Percentiles rank a stretch among this genome's conserved stretches.
Evolutionary conservation across 2,888 invertebrate species (phyloP).

Genomic region (Tinea pellionella): DNA sequence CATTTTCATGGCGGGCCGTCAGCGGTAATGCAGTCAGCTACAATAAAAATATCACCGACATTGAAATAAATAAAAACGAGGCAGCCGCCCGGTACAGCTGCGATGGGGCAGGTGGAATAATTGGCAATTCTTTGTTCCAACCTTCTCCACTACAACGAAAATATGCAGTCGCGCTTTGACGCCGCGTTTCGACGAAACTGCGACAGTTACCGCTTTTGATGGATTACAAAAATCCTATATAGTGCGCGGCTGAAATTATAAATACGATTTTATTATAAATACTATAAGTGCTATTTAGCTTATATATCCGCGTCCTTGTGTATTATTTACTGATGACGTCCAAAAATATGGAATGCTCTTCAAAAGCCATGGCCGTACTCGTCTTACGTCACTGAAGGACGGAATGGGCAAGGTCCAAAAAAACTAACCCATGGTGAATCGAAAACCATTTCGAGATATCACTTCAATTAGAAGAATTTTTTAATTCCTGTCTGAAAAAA

Average conservation of each 20-base stretch:
- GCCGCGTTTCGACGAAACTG: neutral
- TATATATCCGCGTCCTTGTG: too few species aligned
- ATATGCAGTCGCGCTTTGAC: constrained; percentile 32
- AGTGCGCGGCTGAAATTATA: neutral
- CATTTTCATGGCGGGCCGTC: constrained; percentile 10
- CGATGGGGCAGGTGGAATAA: constrained; percentile 65
- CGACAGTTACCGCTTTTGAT: neutral
- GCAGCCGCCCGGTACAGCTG: constrained; percentile 56
- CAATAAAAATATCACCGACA: constrained; percentile 66
- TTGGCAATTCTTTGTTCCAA: constrained; percentile 68
- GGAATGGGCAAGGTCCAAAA: too few species aligned
- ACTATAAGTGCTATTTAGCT: too few species aligned
- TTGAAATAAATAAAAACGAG: constrained; percentile 64
- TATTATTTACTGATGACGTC: too few species aligned
- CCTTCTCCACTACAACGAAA: constrained; percentile 39
- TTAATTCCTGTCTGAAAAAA: too few species aligned
- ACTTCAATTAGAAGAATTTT: too few species aligned
- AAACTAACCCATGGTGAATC: too few species aligned
- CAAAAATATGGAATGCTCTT: too few species aligned
- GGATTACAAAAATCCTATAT: neutral
- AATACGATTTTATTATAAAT: too few species aligned
- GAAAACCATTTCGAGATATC: too few species aligned
- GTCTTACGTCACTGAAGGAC: too few species aligned
- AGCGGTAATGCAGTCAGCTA: constrained; percentile 26
- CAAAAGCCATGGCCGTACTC: too few species aligned